Conservation (phyloP, 2,113 vertebrate species). For the Ctenomys sociabilis region DNA sequence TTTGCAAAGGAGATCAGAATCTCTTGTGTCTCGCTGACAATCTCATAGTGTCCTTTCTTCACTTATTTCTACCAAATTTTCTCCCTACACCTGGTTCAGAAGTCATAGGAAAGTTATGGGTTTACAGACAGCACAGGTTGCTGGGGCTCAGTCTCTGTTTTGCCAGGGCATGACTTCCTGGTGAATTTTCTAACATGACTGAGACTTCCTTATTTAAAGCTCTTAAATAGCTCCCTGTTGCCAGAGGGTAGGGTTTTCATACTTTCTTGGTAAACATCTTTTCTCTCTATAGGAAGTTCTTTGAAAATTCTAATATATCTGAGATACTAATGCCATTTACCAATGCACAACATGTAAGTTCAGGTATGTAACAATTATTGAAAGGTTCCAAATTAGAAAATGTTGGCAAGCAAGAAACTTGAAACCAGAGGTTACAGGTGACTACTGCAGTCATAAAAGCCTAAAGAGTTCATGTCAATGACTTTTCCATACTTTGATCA, state of each 20-base stretch:
- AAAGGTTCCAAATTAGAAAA: not conserved
- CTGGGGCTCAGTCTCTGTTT: not conserved
- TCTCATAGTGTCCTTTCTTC: not conserved
- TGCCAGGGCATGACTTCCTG: not conserved
- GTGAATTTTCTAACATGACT: slow-evolving; percentile 17
- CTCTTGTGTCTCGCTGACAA: not conserved
- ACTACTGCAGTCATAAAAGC: not conserved
- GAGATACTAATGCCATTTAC: not conserved
- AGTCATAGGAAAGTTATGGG: not conserved
- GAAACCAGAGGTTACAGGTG: slow-evolving; percentile 16
- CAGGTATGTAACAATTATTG: not conserved
- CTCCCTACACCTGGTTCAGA: not conserved
- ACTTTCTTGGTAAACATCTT: not conserved
- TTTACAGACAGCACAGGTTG: not conserved
- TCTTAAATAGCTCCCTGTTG: not conserved
- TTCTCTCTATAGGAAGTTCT: not conserved
- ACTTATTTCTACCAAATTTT: not conserved
- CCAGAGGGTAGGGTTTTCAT: not conserved
- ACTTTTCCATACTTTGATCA: not conserved
- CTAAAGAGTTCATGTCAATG: not conserved
- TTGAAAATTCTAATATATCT: not conserved
- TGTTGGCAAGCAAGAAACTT: not conserved
- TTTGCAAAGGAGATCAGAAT: slow-evolving; percentile 34
- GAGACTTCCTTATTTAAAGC: not conserved
- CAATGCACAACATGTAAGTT: not conserved